phyloP scores from a whole-genome alignment of 2,797 vertebrate genomes.

The Pyrocephalus nanus region DNA sequence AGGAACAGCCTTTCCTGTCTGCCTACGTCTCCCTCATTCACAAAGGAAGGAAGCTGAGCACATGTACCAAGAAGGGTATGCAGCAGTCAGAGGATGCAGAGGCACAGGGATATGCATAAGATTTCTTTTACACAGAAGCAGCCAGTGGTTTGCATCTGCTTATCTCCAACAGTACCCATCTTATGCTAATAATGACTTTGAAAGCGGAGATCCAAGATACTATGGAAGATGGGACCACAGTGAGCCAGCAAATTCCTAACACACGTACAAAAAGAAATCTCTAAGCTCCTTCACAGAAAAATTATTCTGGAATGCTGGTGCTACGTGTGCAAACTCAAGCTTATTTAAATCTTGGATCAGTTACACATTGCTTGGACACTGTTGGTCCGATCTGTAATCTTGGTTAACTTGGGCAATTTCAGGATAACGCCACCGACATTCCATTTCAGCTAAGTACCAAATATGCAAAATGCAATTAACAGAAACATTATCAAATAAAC shows the following conservation, averaged over 20 bases:
- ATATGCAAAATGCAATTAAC: not conserved
- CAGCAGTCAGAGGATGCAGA: not conserved
- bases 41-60: not conserved
- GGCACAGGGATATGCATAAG: rapidly evolving
- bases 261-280: not conserved
- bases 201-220: not conserved
- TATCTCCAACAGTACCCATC: not conserved
- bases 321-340: not conserved
- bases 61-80: rapidly evolving
- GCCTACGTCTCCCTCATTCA: not conserved
- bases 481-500: constrained; percentile 3
- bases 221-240: not conserved
- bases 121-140: not conserved
- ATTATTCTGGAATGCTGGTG: not conserved
- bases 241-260: not conserved
- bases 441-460: not conserved
- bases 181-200: not conserved
- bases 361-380: not conserved
- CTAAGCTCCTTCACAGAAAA: not conserved
- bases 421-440: not conserved
- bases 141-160: not conserved
- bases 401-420: not conserved
- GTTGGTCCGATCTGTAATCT: not conserved
- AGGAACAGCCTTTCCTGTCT: not conserved
- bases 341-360: not conserved